Conservation (phyloP, 2,113 vertebrate species). For the Ibidorhyncha struthersii region DNA sequence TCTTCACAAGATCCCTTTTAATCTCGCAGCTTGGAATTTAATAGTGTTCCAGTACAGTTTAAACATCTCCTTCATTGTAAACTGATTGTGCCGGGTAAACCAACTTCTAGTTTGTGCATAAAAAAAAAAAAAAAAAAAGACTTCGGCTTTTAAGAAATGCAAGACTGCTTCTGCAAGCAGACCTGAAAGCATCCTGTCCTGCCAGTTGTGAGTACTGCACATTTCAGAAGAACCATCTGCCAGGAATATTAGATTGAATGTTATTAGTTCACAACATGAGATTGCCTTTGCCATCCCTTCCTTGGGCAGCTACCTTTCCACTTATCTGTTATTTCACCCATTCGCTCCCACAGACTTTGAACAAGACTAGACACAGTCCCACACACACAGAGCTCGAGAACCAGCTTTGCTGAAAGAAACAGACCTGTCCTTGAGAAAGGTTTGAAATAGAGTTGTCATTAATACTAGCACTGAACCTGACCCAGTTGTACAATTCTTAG, state of each 20-base stretch:
- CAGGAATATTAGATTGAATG: neutral
- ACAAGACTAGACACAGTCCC: neutral
- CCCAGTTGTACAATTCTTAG: neutral
- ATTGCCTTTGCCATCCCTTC: neutral
- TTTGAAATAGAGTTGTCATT: neutral
- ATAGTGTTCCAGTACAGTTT: neutral
- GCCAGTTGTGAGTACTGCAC: rapidly evolving
- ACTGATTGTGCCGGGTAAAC: neutral
- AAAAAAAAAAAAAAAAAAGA: neutral
- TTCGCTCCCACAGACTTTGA: neutral
- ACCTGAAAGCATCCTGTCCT: neutral
- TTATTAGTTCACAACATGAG: neutral
- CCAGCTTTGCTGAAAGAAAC: neutral
- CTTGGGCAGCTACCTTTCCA: neutral
- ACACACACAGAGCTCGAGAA: neutral
- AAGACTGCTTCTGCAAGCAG: neutral
- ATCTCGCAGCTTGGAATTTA: neutral
- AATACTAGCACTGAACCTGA: neutral
- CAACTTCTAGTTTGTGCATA: neutral
- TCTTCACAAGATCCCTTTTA: neutral
- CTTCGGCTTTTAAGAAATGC: neutral
- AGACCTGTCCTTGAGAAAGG: neutral
- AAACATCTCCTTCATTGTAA: neutral
- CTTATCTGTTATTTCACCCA: too few species aligned
- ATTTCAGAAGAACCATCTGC: neutral